A percentile compares a stretch with the other conserved stretches of the same genome.
Evolutionary conservation across 92 coral and sea anemone species (phyloP).

Genomic region (Desmophyllum pertusum): DNA sequence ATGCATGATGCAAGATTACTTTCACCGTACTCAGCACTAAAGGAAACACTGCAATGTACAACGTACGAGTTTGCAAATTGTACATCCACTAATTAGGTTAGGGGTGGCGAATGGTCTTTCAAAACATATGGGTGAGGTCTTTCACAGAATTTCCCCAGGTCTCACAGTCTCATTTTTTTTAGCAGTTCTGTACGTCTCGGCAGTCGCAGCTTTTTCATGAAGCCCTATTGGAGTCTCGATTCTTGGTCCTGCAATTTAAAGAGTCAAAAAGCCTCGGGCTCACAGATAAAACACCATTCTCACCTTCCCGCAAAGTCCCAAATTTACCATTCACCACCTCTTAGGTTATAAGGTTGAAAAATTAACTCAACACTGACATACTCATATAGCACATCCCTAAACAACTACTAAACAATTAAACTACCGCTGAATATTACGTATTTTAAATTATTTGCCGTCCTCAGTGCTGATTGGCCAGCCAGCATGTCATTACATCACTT

Average conservation of each 20-base stretch:
- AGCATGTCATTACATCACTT: constrained; percentile 75
- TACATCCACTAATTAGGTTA: neutral
- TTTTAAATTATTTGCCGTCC: neutral
- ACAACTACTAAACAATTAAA: neutral
- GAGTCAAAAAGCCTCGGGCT: too few relatives aligned
- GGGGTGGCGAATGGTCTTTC: neutral
- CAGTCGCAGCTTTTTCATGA: too few relatives aligned
- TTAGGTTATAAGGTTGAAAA: neutral
- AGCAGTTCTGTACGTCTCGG: too few relatives aligned
- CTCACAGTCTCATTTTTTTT: too few relatives aligned
- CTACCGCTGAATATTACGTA: constrained; percentile 3
- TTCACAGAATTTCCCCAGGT: too few relatives aligned
- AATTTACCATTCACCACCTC: too few relatives aligned
- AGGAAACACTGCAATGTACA: neutral
- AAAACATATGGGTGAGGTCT: too few relatives aligned
- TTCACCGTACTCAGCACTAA: neutral
- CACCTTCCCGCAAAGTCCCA: neutral
- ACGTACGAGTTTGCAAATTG: neutral
- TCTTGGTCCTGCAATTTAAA: too few relatives aligned
- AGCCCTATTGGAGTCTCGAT: too few relatives aligned
- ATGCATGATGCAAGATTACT: neutral
- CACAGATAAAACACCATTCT: neutral
- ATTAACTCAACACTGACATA: neutral
- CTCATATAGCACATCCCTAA: neutral
- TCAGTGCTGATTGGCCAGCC: constrained; percentile 39